Conservation (phyloP, 2,888 invertebrate genomes). For the Hypselothyrea guttata region DNA sequence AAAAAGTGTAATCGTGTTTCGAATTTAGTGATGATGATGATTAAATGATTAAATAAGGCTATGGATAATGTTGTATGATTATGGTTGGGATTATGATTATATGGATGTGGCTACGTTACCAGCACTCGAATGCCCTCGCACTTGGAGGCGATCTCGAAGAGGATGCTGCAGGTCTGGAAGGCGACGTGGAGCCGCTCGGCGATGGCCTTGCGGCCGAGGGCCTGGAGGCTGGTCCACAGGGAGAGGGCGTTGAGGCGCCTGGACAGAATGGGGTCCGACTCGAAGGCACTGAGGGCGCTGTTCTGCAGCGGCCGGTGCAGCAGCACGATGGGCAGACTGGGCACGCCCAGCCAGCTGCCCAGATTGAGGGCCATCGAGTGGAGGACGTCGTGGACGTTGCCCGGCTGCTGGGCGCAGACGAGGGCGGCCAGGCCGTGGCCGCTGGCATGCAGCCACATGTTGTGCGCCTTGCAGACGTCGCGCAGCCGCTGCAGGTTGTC, state of each 20-base stretch:
- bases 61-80: too few species aligned
- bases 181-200: constrained; percentile 88
- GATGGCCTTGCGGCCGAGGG: constrained; percentile 88
- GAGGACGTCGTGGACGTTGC: constrained; percentile 84
- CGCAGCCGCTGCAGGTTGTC: constrained; percentile 89
- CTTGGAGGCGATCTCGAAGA: constrained; percentile 83
- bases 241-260: constrained; percentile 89
- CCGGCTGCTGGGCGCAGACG: constrained; percentile 84
- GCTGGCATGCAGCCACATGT: constrained; percentile 94
- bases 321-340: constrained; percentile 91
- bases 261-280: constrained; percentile 82
- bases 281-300: constrained; percentile 80
- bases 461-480: constrained; percentile 89
- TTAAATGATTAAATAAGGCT: too few species aligned
- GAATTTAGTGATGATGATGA: too few species aligned
- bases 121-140: constrained; percentile 87
- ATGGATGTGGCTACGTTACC: constrained; percentile 84
- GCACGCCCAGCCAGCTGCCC: constrained; percentile 95
- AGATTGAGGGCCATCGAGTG: constrained; percentile 96
- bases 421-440: constrained; percentile 92
- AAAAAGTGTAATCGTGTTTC: too few species aligned
- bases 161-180: constrained; percentile 87
- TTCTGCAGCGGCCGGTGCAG: constrained; percentile 81
- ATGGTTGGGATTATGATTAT: too few species aligned
- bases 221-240: constrained; percentile 91